Evolutionary conservation across 2,113 vertebrate species (phyloP), one percentile per base, ranked within the genome.

Genomic region (Smithornis capensis): DNA sequence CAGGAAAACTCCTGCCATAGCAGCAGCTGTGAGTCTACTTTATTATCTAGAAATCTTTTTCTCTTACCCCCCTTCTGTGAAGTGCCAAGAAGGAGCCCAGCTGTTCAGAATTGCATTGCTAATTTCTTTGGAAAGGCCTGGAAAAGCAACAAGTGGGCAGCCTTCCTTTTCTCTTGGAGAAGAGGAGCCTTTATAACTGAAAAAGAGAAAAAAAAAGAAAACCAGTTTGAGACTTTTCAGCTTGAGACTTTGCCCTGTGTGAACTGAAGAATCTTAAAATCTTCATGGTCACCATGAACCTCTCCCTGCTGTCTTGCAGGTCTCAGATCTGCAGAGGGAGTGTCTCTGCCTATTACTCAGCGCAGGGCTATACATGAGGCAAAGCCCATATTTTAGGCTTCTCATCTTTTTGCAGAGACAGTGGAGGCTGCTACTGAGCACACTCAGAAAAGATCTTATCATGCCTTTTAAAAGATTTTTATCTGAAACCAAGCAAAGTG

Each of bases 21-120:
- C 69, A 82, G 89, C 94, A 95, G 94, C 87, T 95, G 93, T 12
- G 6, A 50, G 37, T 92, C 87, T 82, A 57, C 83, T 91, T 91
- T 82, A 64, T 69, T 85, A 37, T 89, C 81, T 94, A 69, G 77
- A 95, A 92, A 92, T 65, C 80, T 95, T 94, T 96, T 92, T 67
- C 74, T 81, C 89, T 94, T 86, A 49, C 71, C 40, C 84, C 14
- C 6, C 69, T 77, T 40, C 89, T 93, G 84, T 42, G 60, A 92
- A 87, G 87, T 78, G 91, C 64, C 81, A 92, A 91, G 95, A 97
- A 84, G 74, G 31, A 96, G 87, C 57, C 93, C 96, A 97, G 96
- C 96, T 95, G 95, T 95, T 97, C 87, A 76, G 57, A 60, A 56
- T 86, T 91, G 71, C 69, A 42, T 56, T 82, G 69, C 89, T 94